Evolutionary conservation across 2,797 vertebrate species (phyloP).

Genomic region (Siniperca obscura): DNA sequence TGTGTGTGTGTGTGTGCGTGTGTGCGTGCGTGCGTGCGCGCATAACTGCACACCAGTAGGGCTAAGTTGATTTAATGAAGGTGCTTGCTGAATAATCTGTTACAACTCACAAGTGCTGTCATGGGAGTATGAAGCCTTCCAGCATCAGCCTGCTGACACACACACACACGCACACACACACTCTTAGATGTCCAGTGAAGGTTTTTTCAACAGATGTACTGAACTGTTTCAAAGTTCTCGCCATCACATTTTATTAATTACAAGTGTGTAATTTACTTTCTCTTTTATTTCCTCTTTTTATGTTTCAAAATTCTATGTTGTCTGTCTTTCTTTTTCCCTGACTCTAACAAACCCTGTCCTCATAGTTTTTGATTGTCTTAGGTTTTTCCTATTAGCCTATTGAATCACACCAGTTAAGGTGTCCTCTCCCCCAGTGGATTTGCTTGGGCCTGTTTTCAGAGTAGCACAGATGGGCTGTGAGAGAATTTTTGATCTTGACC

Average conservation of each 20-base stretch:
- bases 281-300: background rate
- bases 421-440: slow-evolving; percentile 26
- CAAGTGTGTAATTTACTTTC: background rate
- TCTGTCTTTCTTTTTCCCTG: slow-evolving; percentile 12
- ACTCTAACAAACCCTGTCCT: slow-evolving; percentile 23
- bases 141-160: too few species aligned
- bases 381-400: background rate
- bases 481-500: slow-evolving; percentile 53
- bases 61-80: background rate
- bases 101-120: background rate
- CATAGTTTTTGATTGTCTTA: background rate
- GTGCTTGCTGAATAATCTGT: slow-evolving; percentile 2
- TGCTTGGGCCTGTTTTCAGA: slow-evolving; percentile 39
- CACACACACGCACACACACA: too few species aligned
- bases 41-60: background rate
- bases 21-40: too few species aligned
- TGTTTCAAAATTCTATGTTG: too few species aligned
- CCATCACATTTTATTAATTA: background rate
- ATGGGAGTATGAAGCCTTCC: too few species aligned
- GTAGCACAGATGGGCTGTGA: slow-evolving; percentile 57
- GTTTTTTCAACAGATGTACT: background rate
- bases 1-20: too few species aligned
- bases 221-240: background rate
- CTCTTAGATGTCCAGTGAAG: background rate
- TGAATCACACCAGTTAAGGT: slow-evolving; percentile 23